Conservation (phyloP, 2,113 vertebrate species). For the Thunnus maccoyii region DNA sequence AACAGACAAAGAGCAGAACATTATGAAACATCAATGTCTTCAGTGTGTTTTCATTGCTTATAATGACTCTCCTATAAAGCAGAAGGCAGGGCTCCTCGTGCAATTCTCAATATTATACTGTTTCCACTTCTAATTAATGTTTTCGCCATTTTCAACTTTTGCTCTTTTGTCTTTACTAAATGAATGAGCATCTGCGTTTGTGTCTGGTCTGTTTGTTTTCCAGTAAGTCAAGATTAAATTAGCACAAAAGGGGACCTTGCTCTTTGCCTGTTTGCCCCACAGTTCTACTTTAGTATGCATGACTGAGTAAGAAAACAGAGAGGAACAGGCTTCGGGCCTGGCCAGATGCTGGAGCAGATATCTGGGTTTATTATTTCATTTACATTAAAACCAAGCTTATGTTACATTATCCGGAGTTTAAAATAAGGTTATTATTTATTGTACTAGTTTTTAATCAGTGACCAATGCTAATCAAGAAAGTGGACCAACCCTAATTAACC, state of each 20-base stretch:
- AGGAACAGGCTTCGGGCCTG: neutral
- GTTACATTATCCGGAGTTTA: constrained; percentile 3
- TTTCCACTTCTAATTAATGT: constrained; percentile 1
- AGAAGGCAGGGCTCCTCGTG: neutral
- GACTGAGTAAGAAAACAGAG: constrained; percentile 63
- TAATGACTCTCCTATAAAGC: neutral
- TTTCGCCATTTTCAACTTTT: neutral
- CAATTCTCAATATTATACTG: neutral
- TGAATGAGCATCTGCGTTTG: constrained; percentile 17
- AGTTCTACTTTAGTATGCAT: constrained; percentile 51
- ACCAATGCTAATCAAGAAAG: no score
- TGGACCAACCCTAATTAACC: no score
- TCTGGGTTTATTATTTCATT: constrained; percentile 43
- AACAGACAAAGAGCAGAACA: constrained; percentile 34
- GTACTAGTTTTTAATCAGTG: no score
- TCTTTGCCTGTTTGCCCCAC: constrained; percentile 40
- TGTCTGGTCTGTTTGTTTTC: constrained; percentile 45
- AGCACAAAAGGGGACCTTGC: constrained; percentile 46
- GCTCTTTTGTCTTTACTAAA: constrained; percentile 42
- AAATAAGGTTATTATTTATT: neutral
- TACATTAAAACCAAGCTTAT: neutral
- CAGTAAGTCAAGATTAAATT: constrained; percentile 57
- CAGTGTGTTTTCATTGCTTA: constrained; percentile 6
- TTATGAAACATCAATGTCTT: constrained; percentile 6
- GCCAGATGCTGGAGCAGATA: constrained; percentile 59